A percentile compares a stretch with the other conserved stretches of the same genome.
phyloP scores from a whole-genome alignment of 1,140 invertebrate genomes.

The Leucophenga varia region DNA sequence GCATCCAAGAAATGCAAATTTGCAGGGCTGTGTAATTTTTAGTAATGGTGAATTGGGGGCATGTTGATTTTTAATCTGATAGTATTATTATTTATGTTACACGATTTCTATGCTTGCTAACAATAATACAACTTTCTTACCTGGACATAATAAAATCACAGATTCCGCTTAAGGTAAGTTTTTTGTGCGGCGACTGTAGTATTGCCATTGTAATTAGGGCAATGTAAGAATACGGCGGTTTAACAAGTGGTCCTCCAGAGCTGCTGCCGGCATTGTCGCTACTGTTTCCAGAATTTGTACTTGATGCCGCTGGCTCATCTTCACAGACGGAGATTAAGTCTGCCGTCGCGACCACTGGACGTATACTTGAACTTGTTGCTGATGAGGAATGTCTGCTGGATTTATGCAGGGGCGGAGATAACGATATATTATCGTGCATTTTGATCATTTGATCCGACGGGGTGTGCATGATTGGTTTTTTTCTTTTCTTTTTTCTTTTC shows the following conservation, averaged over 20 bases:
- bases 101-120: too few relatives aligned
- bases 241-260: slow-evolving; percentile 64
- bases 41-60: too few relatives aligned
- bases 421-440: slow-evolving; percentile 34
- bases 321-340: slow-evolving; percentile 40
- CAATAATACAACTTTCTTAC: too few relatives aligned
- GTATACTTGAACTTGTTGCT: slow-evolving; percentile 4
- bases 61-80: too few relatives aligned
- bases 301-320: slow-evolving; percentile 28
- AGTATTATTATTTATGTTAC: too few relatives aligned
- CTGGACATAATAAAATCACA: slow-evolving; percentile 99
- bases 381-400: slow-evolving; percentile 19
- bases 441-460: slow-evolving; percentile 41
- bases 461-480: slow-evolving; percentile 34
- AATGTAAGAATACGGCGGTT: slow-evolving; percentile 97
- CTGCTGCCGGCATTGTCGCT: slow-evolving; percentile 12
- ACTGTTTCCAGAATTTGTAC: slow-evolving; percentile 10
- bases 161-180: slow-evolving; percentile 94
- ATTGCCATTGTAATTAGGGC: slow-evolving; percentile 98
- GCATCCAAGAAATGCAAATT: too few relatives aligned
- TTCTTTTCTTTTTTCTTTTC: slow-evolving; percentile 2
- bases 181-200: slow-evolving; percentile 94
- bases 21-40: too few relatives aligned
- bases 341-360: slow-evolving; percentile 16
- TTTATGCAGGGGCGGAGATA: slow-evolving; percentile 43